Evolutionary conservation across 2,113 vertebrate genomes (phyloP), one percentile per base, ranked within the genome.

Genomic region (Hoplias malabaricus): DNA sequence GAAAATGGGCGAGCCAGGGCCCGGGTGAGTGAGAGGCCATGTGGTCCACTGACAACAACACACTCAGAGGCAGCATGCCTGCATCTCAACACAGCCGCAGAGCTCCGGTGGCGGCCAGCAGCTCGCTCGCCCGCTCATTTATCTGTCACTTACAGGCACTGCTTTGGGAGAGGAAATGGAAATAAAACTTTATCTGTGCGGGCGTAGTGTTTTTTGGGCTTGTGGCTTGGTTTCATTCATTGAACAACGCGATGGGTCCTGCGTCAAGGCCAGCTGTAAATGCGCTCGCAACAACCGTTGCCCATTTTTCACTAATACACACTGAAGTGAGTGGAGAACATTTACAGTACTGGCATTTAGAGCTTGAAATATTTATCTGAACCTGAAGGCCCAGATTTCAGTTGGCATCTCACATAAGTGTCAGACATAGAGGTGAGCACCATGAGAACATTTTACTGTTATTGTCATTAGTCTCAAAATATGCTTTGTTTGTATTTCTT

Each of bases 1-100:
- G 80, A 83, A 86, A 84, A 80, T 75, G 65, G 72, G 78, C 48
- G 78, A 33, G 62, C 73, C 62, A 36, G 57, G 48, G 50, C 31
- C 31, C 66, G 65, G 67, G 72, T 79, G 56, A 73, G 69, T 34
- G 27, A 14, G 69, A 67, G 72, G 77, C 69, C 81, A 83, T 21
- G 77, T 73, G 73, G 65, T 38, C 63, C 78, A 62, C 62, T 31
- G 36, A 73, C 62, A 82, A 71, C 66, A 73, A 61, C 74, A 74
- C 66, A 65, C 57, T 65, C 59, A 42, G 33, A 33, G 53, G 70
- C 63, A 69, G 50, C 23, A 48, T 48, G 48, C 36, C 71, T 75
- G 31, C 36, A 65, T 75, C 71, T 65, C 33, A 74, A 72, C 38
- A 72, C 48, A 79, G 59, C 59, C 69, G 53, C 59, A 72, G 65